Evolutionary conservation across 2,113 vertebrate genomes (phyloP), one percentile per base, ranked within the genome.

Genomic region (Rhegmatorhina hoffmannsi): DNA sequence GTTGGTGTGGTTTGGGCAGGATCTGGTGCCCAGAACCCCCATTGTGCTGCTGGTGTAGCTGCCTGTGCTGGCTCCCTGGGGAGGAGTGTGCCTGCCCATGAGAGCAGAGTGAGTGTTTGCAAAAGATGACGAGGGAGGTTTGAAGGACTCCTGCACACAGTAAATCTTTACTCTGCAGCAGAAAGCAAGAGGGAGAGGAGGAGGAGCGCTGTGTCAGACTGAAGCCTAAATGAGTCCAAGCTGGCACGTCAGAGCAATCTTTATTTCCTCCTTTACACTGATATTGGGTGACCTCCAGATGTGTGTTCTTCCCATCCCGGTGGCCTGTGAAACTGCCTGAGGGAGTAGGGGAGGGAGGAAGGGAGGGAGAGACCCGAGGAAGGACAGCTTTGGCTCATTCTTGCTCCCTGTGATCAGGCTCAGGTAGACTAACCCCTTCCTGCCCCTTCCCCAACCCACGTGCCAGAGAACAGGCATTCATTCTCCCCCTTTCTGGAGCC

Each of bases 221-320:
- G 90, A 86, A 96, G 60, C 78, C 84, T 56, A 29, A 88, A 67
- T 53, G 89, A 94, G 36, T 90, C 95, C 73, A 62, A 84, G 79
- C 66, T 44, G 34, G 84, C 75, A 28, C 50, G 3, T 52, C 29
- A 34, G 84, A 87, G 52, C 52, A 60, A 80, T 74, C 78, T 90
- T 93, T 84, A 79, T 78, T 96, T 90, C 91, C 80, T 87, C 78
- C 81, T 94, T 75, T 56, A 84, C 86, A 47, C 66, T 76, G 87
- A 84, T 80, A 83, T 40, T 91, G 92, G 83, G 96, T 96, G 95
- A 81, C 94, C 93, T 84, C 91, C 85, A 75, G 93, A 89, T 84
- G 34, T 36, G 82, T 92, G 83, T 91, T 87, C 83, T 87, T 90
- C 82, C 84, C 84, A 67, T 89, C 76, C 56, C 63, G 59, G 73